A percentile compares a stretch with the other conserved stretches of the same genome.
These are phyloP conservation scores for Myanophis thanlyinensis DNA, from an alignment of 2,113 vertebrate genomes.

Conservation along the genomic window DNA sequence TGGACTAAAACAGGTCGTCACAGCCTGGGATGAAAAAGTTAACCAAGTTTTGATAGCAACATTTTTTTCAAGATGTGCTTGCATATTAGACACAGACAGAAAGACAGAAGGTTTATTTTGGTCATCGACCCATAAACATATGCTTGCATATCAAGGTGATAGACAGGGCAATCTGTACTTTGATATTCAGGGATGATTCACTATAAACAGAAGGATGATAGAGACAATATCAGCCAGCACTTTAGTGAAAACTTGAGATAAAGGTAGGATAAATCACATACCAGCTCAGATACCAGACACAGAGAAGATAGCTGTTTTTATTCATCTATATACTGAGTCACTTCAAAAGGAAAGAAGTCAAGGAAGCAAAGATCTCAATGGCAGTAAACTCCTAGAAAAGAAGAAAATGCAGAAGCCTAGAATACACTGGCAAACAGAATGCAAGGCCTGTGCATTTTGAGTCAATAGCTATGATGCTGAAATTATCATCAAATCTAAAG, in stretches of 20 bases:
- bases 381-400: background rate
- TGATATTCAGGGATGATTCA: background rate
- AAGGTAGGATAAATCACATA: background rate
- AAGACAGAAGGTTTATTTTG: background rate
- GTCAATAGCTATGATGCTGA: background rate
- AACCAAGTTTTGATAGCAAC: background rate
- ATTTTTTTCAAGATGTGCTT: background rate
- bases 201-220: background rate
- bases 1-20: background rate
- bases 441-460: background rate
- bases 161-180: background rate
- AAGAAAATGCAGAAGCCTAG: background rate
- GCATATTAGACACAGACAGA: background rate
- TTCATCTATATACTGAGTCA: background rate
- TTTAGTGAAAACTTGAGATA: background rate
- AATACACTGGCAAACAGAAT: background rate
- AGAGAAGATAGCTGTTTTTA: background rate
- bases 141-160: background rate
- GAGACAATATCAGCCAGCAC: background rate
- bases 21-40: background rate
- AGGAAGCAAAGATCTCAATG: background rate
- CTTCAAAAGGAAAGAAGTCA: background rate
- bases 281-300: background rate
- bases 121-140: background rate
- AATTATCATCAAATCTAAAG: background rate